Conservation (phyloP, 1,140 invertebrate genomes). For the Eurosta solidaginis region DNA sequence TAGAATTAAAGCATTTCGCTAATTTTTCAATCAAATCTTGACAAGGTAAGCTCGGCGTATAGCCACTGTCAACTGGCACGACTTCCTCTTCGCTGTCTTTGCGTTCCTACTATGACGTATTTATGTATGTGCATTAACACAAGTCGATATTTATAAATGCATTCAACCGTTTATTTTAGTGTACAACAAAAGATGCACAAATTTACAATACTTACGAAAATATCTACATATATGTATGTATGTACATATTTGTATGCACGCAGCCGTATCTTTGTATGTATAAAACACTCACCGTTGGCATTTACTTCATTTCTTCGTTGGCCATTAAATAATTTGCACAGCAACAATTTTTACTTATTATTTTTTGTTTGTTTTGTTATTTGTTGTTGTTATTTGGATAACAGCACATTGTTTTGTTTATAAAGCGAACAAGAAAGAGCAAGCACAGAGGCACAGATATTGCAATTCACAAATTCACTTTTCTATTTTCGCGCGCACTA, state of each 20-base stretch:
- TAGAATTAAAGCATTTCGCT: neutral
- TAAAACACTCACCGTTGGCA: neutral
- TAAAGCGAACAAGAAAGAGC: neutral
- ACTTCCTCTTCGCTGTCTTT: neutral
- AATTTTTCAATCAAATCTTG: neutral
- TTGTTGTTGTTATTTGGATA: too few relatives aligned
- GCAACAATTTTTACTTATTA: neutral
- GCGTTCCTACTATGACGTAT: too few relatives aligned
- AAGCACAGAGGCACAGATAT: neutral
- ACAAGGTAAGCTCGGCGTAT: neutral
- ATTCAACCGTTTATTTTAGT: neutral
- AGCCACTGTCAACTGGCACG: neutral
- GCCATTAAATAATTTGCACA: neutral
- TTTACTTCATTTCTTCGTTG: neutral
- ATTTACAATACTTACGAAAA: too few relatives aligned
- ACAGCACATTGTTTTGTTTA: too few relatives aligned
- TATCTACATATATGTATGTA: neutral
- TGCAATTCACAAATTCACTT: neutral
- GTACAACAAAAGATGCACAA: too few relatives aligned
- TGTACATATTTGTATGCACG: neutral
- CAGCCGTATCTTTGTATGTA: too few relatives aligned
- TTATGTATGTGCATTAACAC: neutral
- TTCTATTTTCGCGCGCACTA: neutral
- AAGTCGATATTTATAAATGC: neutral
- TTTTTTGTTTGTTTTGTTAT: too few relatives aligned